Base-by-base conservation (phyloP, 2,797 vertebrate genomes). In the Vultur gryphus region DNA sequence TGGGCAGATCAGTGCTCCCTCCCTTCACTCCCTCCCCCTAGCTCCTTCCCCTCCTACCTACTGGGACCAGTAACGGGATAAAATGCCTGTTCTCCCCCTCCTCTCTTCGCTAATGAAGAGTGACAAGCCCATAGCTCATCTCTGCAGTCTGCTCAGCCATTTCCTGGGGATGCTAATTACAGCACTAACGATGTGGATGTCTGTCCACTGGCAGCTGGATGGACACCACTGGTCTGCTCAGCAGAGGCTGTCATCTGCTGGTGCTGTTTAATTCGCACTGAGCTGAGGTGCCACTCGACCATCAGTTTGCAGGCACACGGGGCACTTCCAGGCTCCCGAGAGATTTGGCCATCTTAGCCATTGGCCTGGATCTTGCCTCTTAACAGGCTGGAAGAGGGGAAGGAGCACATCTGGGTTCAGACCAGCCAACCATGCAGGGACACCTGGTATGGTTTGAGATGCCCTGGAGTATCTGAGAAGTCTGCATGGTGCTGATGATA, bases 181-280 rank as follows among this genome's bases (percentile, higher is more conserved):
- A 57, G 29, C 2, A 2, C 33, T 58, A 54, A 65, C 0, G 5
- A 59, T 26, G 46, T 26, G 24, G 49, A 43, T 0, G 7, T 58
- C 46, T 70, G 49, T 79, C 44, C 14, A 15, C 41, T 37, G 17
- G 26, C 29, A 9, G 11, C 4, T 51, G 51, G 44, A 24, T n/a
- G 41, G 49, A 75, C 35, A 57, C 20, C 84, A 46, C 31, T 2
- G 1, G 33, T 52, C 15, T 33, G 25, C 33, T 48, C 52, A 10
- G 5, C 28, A 23, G 7, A 33, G 24, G 15, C 49, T 58, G 8
- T 72, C 44, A 37, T 16, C n/a, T 61, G 58, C 52, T 65, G 29
- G 16, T 19, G 16, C 25, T 26, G 15, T 72, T 43, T 48, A 41
- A 62, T 48, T 84, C 10, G 4, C 48, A 43, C 13, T 37, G 59